A percentile compares a stretch with the other conserved stretches of the same genome.
phyloP scores from a whole-genome alignment of 2,113 vertebrate species.

The Cyphotilapia sp. region DNA sequence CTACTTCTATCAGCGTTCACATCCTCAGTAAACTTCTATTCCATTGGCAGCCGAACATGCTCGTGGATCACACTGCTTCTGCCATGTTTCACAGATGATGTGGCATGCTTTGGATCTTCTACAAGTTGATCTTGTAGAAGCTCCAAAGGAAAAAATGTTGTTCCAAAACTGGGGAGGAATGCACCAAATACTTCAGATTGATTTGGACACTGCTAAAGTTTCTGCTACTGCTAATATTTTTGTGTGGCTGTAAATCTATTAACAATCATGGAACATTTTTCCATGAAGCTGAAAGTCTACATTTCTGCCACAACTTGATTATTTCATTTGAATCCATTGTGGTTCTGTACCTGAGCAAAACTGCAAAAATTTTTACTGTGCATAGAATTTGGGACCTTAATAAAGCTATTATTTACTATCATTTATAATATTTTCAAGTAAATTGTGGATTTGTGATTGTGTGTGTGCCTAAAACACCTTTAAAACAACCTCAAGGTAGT shows the following conservation, averaged over 20 bases:
- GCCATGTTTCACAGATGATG: not conserved
- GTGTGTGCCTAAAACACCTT: not conserved
- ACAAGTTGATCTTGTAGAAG: not conserved
- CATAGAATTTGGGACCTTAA: not conserved
- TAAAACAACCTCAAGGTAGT: not conserved
- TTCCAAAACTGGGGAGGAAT: not conserved
- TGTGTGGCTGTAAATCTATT: not conserved
- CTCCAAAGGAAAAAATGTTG: not conserved
- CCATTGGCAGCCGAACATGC: not conserved
- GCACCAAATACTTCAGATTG: not conserved
- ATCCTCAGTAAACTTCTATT: not conserved
- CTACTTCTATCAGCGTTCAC: not conserved
- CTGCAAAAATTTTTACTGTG: rapidly evolving
- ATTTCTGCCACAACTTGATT: not conserved
- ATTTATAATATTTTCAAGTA: not conserved
- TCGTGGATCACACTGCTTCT: not conserved
- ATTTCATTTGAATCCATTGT: not conserved
- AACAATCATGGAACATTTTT: not conserved
- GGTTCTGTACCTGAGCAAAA: not conserved
- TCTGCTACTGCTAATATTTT: not conserved
- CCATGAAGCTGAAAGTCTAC: not conserved
- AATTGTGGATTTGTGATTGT: not conserved
- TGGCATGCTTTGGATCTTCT: not conserved
- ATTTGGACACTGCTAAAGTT: not conserved
- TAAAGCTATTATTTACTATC: not conserved